Conservation (phyloP, 2,797 vertebrate genomes). For the Tenualosa ilisha region DNA sequence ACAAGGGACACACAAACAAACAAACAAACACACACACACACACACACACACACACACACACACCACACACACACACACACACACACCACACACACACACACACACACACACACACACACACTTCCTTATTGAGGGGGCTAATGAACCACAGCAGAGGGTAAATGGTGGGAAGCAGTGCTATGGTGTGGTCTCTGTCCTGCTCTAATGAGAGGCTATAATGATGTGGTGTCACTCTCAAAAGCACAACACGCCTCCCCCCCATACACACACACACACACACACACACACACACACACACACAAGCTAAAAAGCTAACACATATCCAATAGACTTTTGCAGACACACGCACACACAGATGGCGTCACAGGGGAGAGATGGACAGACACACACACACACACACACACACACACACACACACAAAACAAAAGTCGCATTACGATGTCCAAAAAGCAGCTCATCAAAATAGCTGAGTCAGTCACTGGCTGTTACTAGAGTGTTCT, state of each 20-base stretch:
- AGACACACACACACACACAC: neutral
- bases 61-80: neutral
- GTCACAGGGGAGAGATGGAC: no score
- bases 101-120: no score
- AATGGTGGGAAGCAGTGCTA: neutral
- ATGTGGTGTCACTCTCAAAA: neutral
- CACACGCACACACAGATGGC: no score
- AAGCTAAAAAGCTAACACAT: neutral
- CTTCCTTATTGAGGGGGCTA: neutral
- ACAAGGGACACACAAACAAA: no score
- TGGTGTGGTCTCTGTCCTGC: neutral
- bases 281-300: conserved; percentile 19
- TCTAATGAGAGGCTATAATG: neutral
- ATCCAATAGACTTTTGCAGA: no score
- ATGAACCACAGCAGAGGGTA: neutral
- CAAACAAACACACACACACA: no score
- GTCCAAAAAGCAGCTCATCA: no score
- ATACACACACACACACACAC: neutral
- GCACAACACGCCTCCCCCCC: neutral
- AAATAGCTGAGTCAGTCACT: no score
- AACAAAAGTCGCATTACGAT: no score
- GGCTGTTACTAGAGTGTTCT: no score
- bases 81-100: no score
- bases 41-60: neutral
- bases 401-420: neutral